Evolutionary conservation across 2,888 invertebrate species (phyloP).

Genomic region (Lottia scabra): DNA sequence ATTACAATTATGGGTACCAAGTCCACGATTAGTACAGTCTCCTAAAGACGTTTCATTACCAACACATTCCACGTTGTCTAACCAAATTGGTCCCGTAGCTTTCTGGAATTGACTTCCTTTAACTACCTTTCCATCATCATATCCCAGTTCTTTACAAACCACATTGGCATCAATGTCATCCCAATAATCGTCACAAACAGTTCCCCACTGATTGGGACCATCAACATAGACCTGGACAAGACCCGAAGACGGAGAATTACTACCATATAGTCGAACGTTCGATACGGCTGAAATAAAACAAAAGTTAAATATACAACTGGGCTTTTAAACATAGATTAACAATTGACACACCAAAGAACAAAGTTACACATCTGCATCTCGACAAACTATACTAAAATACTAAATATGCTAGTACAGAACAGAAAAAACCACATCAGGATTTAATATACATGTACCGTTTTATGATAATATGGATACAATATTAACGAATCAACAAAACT

Average conservation of each 20-base stretch:
- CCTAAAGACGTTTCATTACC: slow-evolving; percentile 44
- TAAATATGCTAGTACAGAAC: too few species aligned
- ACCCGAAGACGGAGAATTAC: slow-evolving; percentile 74
- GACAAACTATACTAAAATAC: too few species aligned
- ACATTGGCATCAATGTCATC: slow-evolving; percentile 45
- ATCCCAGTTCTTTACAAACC: slow-evolving; percentile 46
- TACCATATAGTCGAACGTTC: slow-evolving; percentile 76
- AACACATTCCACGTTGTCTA: slow-evolving; percentile 48
- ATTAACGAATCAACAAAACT: too few species aligned
- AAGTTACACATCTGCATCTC: too few species aligned
- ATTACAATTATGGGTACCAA: slow-evolving; percentile 52
- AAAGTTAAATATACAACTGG: too few species aligned
- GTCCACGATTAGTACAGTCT: slow-evolving; percentile 44
- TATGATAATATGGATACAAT: too few species aligned
- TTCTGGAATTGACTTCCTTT: slow-evolving; percentile 38
- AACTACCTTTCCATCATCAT: slow-evolving; percentile 38
- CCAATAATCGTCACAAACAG: slow-evolving; percentile 54
- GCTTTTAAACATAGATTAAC: too few species aligned
- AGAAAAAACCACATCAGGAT: too few species aligned
- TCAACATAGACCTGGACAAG: slow-evolving; percentile 75
- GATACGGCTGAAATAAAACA: slow-evolving; percentile 59
- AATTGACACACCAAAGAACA: too few species aligned
- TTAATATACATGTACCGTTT: too few species aligned
- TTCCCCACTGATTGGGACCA: slow-evolving; percentile 51
- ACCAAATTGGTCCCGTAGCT: slow-evolving; percentile 55